These are phyloP conservation scores for Bombus soroeensis DNA, from an alignment of 1,140 invertebrate species.

Conservation along the genomic window DNA sequence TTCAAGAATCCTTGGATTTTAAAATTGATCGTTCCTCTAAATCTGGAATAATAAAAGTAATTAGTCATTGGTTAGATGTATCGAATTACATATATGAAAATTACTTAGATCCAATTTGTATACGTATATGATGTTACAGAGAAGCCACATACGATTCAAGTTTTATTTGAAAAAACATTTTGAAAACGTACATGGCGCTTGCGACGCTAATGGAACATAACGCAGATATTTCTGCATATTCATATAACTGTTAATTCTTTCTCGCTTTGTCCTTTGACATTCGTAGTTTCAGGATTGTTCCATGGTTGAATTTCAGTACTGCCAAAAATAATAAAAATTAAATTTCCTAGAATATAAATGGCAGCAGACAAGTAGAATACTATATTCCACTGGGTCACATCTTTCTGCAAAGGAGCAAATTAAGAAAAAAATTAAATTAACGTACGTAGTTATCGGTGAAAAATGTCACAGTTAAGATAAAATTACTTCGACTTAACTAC, in stretches of 20 bases:
- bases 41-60: background rate
- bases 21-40: background rate
- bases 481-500: conserved; percentile 51
- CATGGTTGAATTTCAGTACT: conserved; percentile 80
- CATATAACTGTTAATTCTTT: background rate
- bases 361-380: conserved; percentile 84
- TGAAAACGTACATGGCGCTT: background rate
- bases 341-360: conserved; percentile 83
- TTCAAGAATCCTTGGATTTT: background rate
- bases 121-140: background rate
- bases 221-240: background rate
- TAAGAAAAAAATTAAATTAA: no score
- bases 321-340: conserved; percentile 82
- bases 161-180: background rate
- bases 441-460: no score
- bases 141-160: background rate
- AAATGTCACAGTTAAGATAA: background rate
- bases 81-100: background rate
- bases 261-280: background rate
- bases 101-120: background rate
- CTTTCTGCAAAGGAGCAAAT: conserved; percentile 78
- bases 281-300: conserved; percentile 67
- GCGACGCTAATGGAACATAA: background rate
- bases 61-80: background rate
- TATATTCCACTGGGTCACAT: conserved; percentile 82